phyloP scores from a whole-genome alignment of 2,113 vertebrate species.

The Danionella cerebrum region DNA sequence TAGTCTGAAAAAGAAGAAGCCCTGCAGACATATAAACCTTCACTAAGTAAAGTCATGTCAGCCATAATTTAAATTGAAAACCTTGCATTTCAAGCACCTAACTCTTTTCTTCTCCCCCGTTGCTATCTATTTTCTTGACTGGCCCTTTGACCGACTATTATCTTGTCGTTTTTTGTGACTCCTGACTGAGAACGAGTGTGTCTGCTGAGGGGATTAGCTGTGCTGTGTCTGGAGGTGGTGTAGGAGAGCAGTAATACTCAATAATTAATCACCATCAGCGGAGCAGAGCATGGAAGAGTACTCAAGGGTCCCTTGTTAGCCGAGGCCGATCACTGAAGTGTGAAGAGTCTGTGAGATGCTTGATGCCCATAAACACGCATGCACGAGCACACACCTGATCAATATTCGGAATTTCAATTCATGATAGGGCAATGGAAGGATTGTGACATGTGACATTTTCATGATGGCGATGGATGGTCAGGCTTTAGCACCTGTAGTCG shows the following conservation, averaged over 20 bases:
- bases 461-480: background rate
- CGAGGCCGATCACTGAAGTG: slow-evolving; percentile 30
- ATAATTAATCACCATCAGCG: slow-evolving; percentile 36
- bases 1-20: background rate
- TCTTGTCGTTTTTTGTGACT: background rate
- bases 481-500: background rate
- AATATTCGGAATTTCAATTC: background rate
- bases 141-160: no score
- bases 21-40: background rate
- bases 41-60: slow-evolving; percentile 2
- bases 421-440: background rate
- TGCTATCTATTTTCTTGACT: slow-evolving; percentile 1
- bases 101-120: background rate
- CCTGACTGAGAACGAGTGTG: background rate
- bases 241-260: slow-evolving; percentile 27
- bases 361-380: slow-evolving; percentile 9
- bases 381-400: background rate
- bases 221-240: slow-evolving; percentile 15
- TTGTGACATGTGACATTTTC: background rate
- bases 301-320: slow-evolving; percentile 36
- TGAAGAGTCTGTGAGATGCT: slow-evolving; percentile 14
- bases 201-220: background rate
- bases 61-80: slow-evolving; percentile 2
- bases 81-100: background rate
- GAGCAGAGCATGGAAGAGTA: slow-evolving; percentile 12